phyloP scores from a whole-genome alignment of 2,797 vertebrate species.

The Percopsis omiscomaycus region DNA sequence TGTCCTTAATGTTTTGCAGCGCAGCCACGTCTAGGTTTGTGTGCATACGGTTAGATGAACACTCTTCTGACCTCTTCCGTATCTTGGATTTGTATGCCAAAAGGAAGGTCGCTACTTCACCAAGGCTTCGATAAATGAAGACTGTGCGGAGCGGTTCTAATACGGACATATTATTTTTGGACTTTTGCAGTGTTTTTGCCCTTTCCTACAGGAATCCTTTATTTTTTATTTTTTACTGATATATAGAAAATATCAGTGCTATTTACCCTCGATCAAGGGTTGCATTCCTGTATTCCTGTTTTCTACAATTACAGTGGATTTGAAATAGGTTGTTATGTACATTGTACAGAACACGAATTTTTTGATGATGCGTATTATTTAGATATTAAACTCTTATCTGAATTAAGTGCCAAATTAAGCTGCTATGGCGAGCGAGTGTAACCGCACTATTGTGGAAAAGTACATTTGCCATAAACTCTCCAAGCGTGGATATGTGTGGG shows the following conservation, averaged over 20 bases:
- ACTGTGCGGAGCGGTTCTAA: slow-evolving; percentile 36
- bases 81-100: slow-evolving; percentile 69
- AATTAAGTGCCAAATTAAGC: slow-evolving; percentile 47
- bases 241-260: no score
- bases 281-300: slow-evolving; percentile 22
- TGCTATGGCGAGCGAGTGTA: slow-evolving; percentile 80
- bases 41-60: slow-evolving; percentile 55
- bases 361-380: slow-evolving; percentile 58
- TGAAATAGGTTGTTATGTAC: slow-evolving; percentile 27
- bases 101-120: slow-evolving; percentile 58
- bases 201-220: slow-evolving; percentile 15
- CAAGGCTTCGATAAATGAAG: slow-evolving; percentile 59
- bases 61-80: slow-evolving; percentile 73
- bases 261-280: slow-evolving; percentile 31
- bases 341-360: slow-evolving; percentile 23
- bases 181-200: slow-evolving; percentile 39
- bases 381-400: slow-evolving; percentile 16
- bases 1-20: slow-evolving; percentile 50
- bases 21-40: slow-evolving; percentile 41
- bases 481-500: slow-evolving; percentile 90
- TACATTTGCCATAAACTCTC: slow-evolving; percentile 96
- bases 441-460: slow-evolving; percentile 91
- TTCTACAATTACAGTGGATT: slow-evolving; percentile 30
- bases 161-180: slow-evolving; percentile 30
- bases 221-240: no score